Base-by-base conservation (phyloP, 2,888 invertebrate species). In the Hecatera dysodea region DNA sequence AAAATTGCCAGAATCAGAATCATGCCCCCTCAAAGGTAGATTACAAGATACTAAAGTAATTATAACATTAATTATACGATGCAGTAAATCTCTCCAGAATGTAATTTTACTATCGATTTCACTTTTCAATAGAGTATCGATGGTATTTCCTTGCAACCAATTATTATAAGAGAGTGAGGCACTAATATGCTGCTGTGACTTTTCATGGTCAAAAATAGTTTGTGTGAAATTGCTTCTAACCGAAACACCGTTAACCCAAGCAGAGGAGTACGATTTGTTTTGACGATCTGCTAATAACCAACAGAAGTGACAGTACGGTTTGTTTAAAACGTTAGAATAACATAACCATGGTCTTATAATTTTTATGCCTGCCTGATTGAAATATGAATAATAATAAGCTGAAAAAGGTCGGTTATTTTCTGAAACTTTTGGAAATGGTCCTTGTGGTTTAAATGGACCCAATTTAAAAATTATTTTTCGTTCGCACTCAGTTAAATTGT, bases 141-240 rank as follows among this genome's bases (percentile, higher is more conserved):
- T 50, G 50, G 50, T 50, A 50, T 24, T 50, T 50, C 50, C 50
- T 50, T 24, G 24, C 5, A 50, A 24, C 50, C 50, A 50, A 50
- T 50, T 50, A 24, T 50, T 50, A 24, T 50, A 50, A 50, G 50
- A 50, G 9, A 48, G 48, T 22, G 46, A 48, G 22, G 46, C 52
- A 53, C 9, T 53, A 29, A 53, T 42, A 53, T 53, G 53, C 29
- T 53, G 29, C 29, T 53, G 53, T 53, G 53, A 53, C 27, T 53
- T 53, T 53, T 53, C 29, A 53, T 53, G 53, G 29, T 53, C 53
- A 29, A 53, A 19, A 9, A 53, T 53, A 29, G 27, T 29, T 53
- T 53, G 70, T 64, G 74, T 76, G 44, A 78, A 80, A 82, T 76
- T 82, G 74, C 82, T 82, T 82, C 79, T 80, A 80, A 81, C 67